Evolutionary conservation across 2,113 vertebrate species (phyloP).

Genomic region (Pachyramphus minor): DNA sequence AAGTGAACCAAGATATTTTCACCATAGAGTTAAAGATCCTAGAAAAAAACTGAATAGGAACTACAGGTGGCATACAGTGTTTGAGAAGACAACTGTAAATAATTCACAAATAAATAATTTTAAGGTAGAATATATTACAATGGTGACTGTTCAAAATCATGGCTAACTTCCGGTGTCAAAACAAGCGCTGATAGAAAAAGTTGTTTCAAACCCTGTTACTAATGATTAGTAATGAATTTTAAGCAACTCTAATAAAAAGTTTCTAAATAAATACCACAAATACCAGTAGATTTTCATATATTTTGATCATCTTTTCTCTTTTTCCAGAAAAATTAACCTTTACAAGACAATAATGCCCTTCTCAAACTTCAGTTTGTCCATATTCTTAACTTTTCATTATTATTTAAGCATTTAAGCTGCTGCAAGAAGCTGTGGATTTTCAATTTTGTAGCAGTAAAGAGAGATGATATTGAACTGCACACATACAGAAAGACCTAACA

Average conservation of each 20-base stretch:
- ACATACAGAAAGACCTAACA: background rate
- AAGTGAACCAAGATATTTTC: background rate
- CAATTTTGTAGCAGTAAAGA: background rate
- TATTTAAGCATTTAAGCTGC: background rate
- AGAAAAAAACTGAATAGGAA: background rate
- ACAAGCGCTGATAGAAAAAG: background rate
- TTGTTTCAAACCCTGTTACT: background rate
- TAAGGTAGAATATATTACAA: background rate
- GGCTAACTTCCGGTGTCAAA: background rate
- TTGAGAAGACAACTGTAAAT: background rate
- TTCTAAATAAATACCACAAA: background rate
- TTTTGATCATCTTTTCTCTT: background rate
- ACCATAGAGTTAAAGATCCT: background rate
- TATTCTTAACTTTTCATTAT: background rate
- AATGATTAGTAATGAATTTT: background rate
- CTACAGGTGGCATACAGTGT: background rate
- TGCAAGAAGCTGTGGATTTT: background rate
- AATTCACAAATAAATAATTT: background rate
- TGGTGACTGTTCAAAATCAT: background rate
- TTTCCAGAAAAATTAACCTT: background rate
- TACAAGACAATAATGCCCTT: background rate
- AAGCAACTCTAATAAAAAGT: background rate
- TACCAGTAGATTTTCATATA: background rate
- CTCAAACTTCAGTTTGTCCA: background rate
- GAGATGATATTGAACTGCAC: background rate